phyloP scores from a whole-genome alignment of 2,888 invertebrate species.

The Drosophila prostipennis region DNA sequence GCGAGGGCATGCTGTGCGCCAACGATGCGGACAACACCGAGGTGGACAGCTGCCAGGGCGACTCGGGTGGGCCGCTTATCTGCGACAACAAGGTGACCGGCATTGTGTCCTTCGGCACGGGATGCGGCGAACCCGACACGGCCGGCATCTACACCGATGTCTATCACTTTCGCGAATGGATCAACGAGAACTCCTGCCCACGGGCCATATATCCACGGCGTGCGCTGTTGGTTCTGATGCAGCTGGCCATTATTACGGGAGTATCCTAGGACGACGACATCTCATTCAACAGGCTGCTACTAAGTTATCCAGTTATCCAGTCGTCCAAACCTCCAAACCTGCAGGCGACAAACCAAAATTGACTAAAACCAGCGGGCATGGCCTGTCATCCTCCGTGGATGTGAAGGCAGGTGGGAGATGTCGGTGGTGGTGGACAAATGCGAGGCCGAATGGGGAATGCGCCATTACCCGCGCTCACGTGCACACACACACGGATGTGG shows the following conservation, averaged over 20 bases:
- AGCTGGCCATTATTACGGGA: not conserved
- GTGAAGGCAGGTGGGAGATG: slow-evolving; percentile 11
- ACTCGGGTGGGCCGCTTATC: slow-evolving; percentile 73
- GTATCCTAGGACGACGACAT: not conserved
- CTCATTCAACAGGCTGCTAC: slow-evolving; percentile 20
- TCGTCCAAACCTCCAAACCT: slow-evolving; percentile 35
- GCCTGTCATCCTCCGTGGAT: slow-evolving; percentile 9
- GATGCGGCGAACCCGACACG: slow-evolving; percentile 49
- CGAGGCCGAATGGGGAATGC: slow-evolving; percentile 25
- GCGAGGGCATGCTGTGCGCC: slow-evolving; percentile 63
- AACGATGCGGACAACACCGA: slow-evolving; percentile 42
- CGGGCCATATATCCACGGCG: no score
- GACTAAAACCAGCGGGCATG: slow-evolving; percentile 50
- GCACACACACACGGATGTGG: no score
- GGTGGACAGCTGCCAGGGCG: slow-evolving; percentile 69
- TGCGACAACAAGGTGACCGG: slow-evolving; percentile 53
- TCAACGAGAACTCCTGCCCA: slow-evolving; percentile 25
- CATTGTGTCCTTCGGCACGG: slow-evolving; percentile 68
- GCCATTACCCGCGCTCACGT: slow-evolving; percentile 9
- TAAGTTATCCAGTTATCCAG: slow-evolving; percentile 5
- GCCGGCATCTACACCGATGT: slow-evolving; percentile 67
- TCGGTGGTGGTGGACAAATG: not conserved
- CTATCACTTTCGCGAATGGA: slow-evolving; percentile 53
- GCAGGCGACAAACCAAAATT: slow-evolving; percentile 64
- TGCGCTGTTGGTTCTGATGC: not conserved